A percentile compares a stretch with the other conserved stretches of the same genome.
Conservation (phyloP, 1,140 invertebrate species). For the Lordiphosa stackelbergi region DNA sequence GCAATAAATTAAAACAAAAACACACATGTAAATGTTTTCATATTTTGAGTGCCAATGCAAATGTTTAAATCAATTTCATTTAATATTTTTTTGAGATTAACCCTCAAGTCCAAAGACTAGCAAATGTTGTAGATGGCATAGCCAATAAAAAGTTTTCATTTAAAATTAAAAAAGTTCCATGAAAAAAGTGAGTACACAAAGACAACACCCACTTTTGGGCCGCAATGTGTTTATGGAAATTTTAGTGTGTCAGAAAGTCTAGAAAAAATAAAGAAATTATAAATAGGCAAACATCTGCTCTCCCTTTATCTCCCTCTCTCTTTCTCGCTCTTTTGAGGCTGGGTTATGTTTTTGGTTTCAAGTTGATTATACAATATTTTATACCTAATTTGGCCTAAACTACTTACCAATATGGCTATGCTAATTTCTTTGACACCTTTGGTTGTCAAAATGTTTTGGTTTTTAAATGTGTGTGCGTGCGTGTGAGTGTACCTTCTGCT, state of each 20-base stretch:
- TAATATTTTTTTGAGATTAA: too few species aligned
- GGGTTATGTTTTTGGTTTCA: background rate
- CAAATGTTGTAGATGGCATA: too few species aligned
- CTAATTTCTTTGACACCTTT: conserved; percentile 45
- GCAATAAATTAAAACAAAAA: conserved; percentile 46
- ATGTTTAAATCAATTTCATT: too few species aligned
- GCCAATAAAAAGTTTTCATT: too few species aligned
- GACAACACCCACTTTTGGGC: conserved; percentile 1
- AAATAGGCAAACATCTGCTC: conserved; percentile 29
- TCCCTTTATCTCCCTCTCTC: background rate
- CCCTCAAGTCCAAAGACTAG: too few species aligned
- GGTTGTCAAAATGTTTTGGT: conserved; percentile 19
- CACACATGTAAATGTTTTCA: too few species aligned
- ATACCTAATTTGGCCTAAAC: background rate
- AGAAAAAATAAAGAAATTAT: conserved; percentile 36
- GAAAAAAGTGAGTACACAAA: too few species aligned
- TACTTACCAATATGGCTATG: conserved; percentile 19
- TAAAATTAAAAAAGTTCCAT: too few species aligned
- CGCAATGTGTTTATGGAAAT: background rate
- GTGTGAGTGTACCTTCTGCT: background rate
- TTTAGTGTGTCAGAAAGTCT: background rate
- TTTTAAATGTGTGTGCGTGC: conserved; percentile 1
- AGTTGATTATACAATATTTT: background rate
- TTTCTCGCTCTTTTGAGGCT: background rate
- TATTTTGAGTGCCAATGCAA: too few species aligned